Conservation (phyloP, 1,140 invertebrate genomes). For the Bilobella aurantiaca region DNA sequence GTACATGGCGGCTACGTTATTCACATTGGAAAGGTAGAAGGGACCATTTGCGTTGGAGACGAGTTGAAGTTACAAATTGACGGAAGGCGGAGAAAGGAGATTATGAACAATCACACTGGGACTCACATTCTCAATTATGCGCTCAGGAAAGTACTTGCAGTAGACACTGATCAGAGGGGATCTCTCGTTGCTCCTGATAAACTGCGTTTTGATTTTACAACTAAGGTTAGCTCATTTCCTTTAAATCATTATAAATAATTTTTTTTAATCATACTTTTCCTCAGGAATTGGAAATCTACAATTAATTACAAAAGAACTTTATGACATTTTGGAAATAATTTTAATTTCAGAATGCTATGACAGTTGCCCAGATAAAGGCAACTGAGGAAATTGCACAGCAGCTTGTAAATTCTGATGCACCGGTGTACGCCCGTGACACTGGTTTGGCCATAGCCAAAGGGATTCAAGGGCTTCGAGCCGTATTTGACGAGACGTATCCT, state of each 20-base stretch:
- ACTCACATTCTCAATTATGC: slow-evolving; percentile 96
- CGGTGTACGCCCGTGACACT: slow-evolving; percentile 85
- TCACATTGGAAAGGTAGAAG: slow-evolving; percentile 70
- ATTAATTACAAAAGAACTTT: no score
- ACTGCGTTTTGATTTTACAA: slow-evolving; percentile 93
- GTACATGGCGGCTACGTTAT: slow-evolving; percentile 91
- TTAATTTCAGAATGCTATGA: slow-evolving; percentile 59
- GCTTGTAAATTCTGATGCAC: slow-evolving; percentile 65
- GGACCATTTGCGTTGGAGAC: slow-evolving; percentile 75
- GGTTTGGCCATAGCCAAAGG: slow-evolving; percentile 72
- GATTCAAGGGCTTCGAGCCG: slow-evolving; percentile 87
- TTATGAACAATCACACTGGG: slow-evolving; percentile 99
- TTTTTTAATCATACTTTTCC: no score
- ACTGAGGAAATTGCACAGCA: slow-evolving; percentile 68
- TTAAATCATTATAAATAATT: no score
- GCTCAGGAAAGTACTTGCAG: slow-evolving; percentile 73
- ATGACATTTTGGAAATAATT: no score
- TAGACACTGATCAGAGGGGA: slow-evolving; percentile 90
- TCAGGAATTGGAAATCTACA: no score
- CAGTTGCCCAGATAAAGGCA: slow-evolving; percentile 70
- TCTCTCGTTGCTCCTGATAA: slow-evolving; percentile 96
- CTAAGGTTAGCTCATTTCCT: slow-evolving; percentile 53
- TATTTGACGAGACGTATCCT: slow-evolving; percentile 98
- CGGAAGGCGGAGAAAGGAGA: slow-evolving; percentile 61
- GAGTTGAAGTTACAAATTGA: slow-evolving; percentile 72